Evolutionary conservation across 2,113 vertebrate species (phyloP).

Genomic region (Baryphthengus martii): DNA sequence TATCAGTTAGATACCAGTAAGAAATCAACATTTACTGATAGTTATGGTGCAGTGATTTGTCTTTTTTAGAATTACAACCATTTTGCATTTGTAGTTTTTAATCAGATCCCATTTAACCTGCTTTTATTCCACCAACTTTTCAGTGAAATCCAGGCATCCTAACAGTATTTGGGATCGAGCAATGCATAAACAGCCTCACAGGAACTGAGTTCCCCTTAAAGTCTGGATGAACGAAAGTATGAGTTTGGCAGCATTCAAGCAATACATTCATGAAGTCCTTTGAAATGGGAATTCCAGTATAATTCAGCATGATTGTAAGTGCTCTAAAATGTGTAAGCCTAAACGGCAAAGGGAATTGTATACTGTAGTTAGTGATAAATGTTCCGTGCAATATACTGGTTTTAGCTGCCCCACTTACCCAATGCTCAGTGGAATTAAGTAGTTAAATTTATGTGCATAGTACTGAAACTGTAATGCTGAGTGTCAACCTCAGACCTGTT

Average conservation of each 20-base stretch:
- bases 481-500: not conserved
- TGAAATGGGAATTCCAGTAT: constrained; percentile 41
- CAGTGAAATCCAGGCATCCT: not conserved
- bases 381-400: not conserved
- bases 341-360: constrained; percentile 36
- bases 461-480: not conserved
- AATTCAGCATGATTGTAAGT: constrained; percentile 40
- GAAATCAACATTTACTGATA: not conserved
- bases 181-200: not conserved
- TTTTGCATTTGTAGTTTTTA: not conserved
- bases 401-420: constrained; percentile 28
- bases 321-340: constrained; percentile 29
- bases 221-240: not conserved
- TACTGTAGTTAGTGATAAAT: constrained; percentile 44
- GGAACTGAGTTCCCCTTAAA: not conserved
- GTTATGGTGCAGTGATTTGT: not conserved
- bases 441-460: constrained; percentile 33
- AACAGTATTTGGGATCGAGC: not conserved
- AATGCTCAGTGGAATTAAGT: constrained; percentile 32
- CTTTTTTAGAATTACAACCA: not conserved
- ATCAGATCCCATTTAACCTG: not conserved
- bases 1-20: not conserved
- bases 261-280: constrained; percentile 1
- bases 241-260: not conserved
- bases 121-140: not conserved